A percentile compares a stretch with the other conserved stretches of the same genome.
phyloP scores from a whole-genome alignment of 2,888 invertebrate species.

The Leptura quadrifasciata region DNA sequence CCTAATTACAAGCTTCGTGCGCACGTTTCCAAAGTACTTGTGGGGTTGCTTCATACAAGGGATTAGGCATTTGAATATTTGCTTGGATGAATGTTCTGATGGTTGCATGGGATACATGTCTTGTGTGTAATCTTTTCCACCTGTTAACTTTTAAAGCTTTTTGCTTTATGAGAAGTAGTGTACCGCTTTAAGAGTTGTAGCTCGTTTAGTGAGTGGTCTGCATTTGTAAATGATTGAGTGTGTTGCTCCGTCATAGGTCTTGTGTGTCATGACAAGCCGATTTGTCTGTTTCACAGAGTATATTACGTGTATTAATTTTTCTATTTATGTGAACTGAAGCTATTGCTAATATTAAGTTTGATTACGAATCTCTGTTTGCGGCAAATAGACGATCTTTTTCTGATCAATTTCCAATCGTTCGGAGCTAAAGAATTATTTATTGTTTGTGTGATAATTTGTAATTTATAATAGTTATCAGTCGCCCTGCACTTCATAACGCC shows the following conservation, averaged over 20 bases:
- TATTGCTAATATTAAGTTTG: no score
- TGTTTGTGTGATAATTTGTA: no score
- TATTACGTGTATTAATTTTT: no score
- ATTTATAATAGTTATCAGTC: background rate
- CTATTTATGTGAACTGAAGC: no score
- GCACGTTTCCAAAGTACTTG: background rate
- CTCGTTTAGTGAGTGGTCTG: background rate
- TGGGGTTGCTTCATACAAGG: background rate
- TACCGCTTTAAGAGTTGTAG: background rate
- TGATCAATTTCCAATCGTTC: background rate
- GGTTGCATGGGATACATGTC: background rate
- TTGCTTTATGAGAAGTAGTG: background rate
- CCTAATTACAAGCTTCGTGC: background rate
- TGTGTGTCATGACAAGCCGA: no score
- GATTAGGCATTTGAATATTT: background rate
- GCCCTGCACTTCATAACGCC: constrained; percentile 16
- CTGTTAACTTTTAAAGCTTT: background rate
- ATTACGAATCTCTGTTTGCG: no score
- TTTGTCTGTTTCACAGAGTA: no score
- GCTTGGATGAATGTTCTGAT: background rate
- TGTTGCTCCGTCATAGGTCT: background rate
- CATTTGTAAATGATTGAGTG: background rate
- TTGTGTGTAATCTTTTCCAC: background rate
- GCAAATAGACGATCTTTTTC: background rate
- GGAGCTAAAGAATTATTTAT: no score